phyloP scores from a whole-genome alignment of 2,113 vertebrate genomes.

The Lophochroa leadbeateri region DNA sequence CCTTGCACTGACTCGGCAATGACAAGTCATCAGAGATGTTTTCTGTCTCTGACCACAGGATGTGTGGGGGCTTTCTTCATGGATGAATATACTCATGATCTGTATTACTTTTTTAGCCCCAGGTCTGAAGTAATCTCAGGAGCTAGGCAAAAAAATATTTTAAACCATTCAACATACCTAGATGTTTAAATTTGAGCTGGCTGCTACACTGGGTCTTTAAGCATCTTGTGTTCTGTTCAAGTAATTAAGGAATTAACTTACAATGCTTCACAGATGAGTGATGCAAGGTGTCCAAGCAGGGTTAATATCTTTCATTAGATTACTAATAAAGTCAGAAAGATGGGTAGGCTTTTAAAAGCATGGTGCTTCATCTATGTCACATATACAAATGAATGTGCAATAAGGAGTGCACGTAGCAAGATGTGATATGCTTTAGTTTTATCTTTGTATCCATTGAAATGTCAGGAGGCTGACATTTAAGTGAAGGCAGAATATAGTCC shows the following conservation, averaged over 20 bases:
- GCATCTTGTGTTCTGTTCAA: background rate
- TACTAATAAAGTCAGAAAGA: background rate
- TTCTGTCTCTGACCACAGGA: background rate
- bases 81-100: background rate
- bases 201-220: background rate
- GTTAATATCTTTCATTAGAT: background rate
- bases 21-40: background rate
- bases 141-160: background rate
- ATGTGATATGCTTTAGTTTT: background rate
- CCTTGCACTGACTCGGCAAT: background rate
- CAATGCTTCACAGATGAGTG: background rate
- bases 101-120: background rate
- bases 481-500: background rate
- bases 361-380: background rate
- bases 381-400: background rate
- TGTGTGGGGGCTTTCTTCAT: background rate
- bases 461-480: background rate
- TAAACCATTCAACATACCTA: background rate
- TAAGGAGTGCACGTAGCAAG: background rate
- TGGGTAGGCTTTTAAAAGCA: background rate
- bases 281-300: background rate
- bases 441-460: background rate
- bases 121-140: background rate
- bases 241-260: background rate
- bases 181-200: background rate